Conservation (phyloP, 2,797 vertebrate species). For the Chelmon rostratus region DNA sequence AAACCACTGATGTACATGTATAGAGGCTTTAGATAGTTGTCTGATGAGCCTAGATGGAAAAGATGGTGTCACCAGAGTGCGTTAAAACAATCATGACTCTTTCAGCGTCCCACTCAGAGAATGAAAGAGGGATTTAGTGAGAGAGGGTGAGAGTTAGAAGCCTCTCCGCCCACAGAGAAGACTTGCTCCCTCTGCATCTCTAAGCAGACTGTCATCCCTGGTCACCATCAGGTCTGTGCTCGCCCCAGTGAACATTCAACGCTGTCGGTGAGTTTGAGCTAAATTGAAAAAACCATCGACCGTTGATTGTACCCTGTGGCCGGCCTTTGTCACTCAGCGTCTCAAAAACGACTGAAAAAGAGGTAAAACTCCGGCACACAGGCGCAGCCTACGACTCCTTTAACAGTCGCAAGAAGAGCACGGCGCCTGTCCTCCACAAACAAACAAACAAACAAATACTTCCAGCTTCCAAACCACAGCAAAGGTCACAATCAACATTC, state of each 20-base stretch:
- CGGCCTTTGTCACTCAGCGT: constrained; percentile 76
- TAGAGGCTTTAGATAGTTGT: background rate
- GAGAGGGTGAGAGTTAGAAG: constrained; percentile 34
- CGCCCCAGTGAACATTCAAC: constrained; percentile 96
- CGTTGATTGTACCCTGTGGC: constrained; percentile 99
- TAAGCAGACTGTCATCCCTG: constrained; percentile 71
- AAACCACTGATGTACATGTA: background rate
- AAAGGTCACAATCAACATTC: constrained; percentile 99
- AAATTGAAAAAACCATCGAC: constrained; percentile 99
- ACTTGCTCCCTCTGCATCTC: constrained; percentile 63
- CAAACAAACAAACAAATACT: constrained; percentile 28
- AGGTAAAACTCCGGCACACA: constrained; percentile 18
- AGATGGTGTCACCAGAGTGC: constrained; percentile 1
- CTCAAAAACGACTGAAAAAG: constrained; percentile 17
- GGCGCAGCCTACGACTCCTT: constrained; percentile 42
- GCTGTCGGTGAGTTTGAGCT: constrained; percentile 99
- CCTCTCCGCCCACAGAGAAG: constrained; percentile 43
- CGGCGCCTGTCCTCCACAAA: background rate
- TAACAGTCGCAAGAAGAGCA: constrained; percentile 10
- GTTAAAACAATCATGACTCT: constrained; percentile 32
- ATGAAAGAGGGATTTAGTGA: constrained; percentile 34
- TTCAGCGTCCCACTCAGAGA: constrained; percentile 36
- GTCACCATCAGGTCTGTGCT: constrained; percentile 84
- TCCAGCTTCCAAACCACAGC: constrained; percentile 70
- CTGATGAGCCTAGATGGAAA: constrained; percentile 2